phyloP scores from a whole-genome alignment of 2,113 vertebrate species.

The Toxotes chatareus region DNA sequence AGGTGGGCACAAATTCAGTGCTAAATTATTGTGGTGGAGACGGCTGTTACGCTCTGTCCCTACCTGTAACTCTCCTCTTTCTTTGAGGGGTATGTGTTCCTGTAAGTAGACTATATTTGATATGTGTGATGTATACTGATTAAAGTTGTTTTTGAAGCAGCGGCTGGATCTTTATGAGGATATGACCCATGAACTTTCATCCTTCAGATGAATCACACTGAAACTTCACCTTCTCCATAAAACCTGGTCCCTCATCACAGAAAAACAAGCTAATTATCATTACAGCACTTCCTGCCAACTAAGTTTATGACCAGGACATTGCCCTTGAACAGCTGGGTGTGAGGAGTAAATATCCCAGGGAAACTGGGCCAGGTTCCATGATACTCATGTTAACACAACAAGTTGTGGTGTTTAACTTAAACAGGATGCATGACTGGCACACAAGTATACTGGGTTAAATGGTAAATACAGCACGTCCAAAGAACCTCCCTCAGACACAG shows the following conservation, averaged over 20 bases:
- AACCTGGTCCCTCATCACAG: not conserved
- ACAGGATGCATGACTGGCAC: not conserved
- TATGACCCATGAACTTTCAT: no score
- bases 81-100: not conserved
- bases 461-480: not conserved
- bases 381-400: not conserved
- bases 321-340: not conserved
- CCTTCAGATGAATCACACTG: no score
- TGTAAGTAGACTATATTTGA: no score
- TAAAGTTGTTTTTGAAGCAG: no score
- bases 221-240: not conserved
- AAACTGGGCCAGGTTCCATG: not conserved
- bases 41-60: not conserved
- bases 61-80: not conserved
- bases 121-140: no score
- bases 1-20: not conserved
- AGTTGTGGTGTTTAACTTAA: constrained; percentile 4
- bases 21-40: not conserved
- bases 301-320: not conserved
- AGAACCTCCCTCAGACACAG: no score
- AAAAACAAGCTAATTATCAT: not conserved
- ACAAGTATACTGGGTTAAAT: not conserved
- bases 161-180: not conserved
- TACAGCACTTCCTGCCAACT: not conserved
- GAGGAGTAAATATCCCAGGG: constrained; percentile 6